A percentile compares a stretch with the other conserved stretches of the same genome.
These are phyloP conservation scores for Trogon surrucura DNA, from an alignment of 2,113 vertebrate species.

Conservation along the genomic window DNA sequence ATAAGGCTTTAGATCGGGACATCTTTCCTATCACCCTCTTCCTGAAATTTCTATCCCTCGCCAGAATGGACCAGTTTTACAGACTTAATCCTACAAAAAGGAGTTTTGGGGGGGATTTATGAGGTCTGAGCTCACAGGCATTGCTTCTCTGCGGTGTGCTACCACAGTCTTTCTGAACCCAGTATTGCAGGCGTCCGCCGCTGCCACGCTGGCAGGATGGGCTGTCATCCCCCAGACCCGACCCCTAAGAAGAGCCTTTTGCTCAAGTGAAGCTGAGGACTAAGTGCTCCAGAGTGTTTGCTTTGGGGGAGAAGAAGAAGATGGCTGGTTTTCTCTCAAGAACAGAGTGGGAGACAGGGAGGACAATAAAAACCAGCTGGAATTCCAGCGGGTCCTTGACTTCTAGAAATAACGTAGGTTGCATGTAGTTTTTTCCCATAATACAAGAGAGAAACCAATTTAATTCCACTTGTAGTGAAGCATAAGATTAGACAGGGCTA, in stretches of 20 bases:
- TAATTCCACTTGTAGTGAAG: background rate
- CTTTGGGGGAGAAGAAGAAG: background rate
- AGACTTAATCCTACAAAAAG: background rate
- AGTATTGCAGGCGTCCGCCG: background rate
- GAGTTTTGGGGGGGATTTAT: background rate
- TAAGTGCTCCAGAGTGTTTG: background rate
- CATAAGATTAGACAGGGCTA: slow-evolving; percentile 30
- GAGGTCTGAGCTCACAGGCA: fast-evolving
- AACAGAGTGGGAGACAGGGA: background rate
- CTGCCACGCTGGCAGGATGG: background rate
- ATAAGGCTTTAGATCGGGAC: background rate
- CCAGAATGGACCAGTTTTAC: background rate
- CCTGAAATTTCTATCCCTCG: background rate
- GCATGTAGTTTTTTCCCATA: background rate
- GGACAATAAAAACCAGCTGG: background rate
- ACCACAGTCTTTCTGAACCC: background rate
- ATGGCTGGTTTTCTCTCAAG: fast-evolving
- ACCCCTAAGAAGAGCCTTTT: background rate
- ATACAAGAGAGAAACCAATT: slow-evolving; percentile 4
- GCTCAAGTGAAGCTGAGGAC: background rate
- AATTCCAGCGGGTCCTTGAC: background rate
- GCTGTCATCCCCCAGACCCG: background rate
- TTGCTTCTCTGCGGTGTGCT: fast-evolving
- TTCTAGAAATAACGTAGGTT: background rate
- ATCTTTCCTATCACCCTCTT: background rate